Conservation (phyloP, 2,113 vertebrate species). For the Pluvialis apricaria region DNA sequence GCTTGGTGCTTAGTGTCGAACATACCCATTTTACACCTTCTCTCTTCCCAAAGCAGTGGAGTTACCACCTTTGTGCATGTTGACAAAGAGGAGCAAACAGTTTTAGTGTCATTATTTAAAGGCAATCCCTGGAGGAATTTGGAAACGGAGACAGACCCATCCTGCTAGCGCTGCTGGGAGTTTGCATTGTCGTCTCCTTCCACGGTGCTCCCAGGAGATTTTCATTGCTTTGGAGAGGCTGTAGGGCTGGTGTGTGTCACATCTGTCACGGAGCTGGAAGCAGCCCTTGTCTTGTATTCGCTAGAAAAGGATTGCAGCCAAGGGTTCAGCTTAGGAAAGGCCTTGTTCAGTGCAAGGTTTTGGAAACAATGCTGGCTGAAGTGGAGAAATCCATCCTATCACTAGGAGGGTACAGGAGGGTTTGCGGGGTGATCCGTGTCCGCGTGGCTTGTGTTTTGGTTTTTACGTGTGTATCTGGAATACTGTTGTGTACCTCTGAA, state of each 20-base stretch:
- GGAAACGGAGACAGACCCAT: background rate
- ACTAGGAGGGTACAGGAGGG: background rate
- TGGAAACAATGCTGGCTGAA: background rate
- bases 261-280: background rate
- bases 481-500: background rate
- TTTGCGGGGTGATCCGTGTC: background rate
- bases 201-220: rapidly evolving
- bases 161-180: background rate
- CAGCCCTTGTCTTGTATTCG: background rate
- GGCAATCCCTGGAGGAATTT: background rate
- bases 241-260: background rate
- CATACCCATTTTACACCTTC: background rate
- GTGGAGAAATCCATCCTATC: background rate
- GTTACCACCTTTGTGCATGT: background rate
- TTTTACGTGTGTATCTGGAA: background rate
- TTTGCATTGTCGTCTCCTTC: background rate
- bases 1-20: background rate
- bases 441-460: background rate
- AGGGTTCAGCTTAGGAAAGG: background rate
- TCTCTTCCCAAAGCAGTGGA: background rate
- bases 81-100: background rate
- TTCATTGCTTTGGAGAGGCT: background rate
- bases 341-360: background rate
- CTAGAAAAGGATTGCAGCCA: background rate
- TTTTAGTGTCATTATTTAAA: background rate